Base-by-base conservation (phyloP, 2,113 vertebrate genomes). In the Plecturocebus donacophilus region DNA sequence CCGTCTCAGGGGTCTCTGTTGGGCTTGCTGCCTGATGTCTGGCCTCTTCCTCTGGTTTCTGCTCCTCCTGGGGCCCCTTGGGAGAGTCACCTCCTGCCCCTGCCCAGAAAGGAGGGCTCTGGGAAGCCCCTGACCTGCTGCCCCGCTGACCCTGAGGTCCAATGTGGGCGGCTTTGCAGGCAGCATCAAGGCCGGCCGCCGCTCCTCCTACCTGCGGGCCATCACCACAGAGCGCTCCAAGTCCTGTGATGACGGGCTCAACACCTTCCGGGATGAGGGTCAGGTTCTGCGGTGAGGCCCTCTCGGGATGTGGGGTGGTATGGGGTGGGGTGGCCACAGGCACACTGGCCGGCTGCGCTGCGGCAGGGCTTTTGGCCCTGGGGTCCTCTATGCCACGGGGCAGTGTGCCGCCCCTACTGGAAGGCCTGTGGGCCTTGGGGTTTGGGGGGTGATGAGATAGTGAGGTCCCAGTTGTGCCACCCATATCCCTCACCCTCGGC, bases 121-220 rank as follows among this genome's bases (percentile, higher is more conserved):
- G 2, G 94, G 70, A 66, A 19, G 32, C 25, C 35, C 58, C n/a
- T 0, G 3, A 30, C 64, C 70, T 42, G 1, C 21, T 12, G 5
- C 82, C 85, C 25, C 1, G 0, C 96, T 95, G 70, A 94, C 42
- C 68, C 49, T 14, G 79, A 16, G 73, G 25, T 64, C 87, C 40
- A 0, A 21, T 2, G 10, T 7, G 87, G 89, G 92, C 0, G 98
- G 80, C 95, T 11, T 88, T 12, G 73, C 99, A 99, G 99, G 99
- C 98, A 99, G 99, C 99, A 99, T 99, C 99, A 99, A 99, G 98
- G 99, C 99, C 0, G 99, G 99, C 98, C 99, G 99, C 93, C 99
- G 99, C 95, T 99, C 99, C n/a, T 99, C 99, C 98, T 99, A 99
- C 99, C 99, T 99, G 98, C 98, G 99, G 98, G 99, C 99, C 98